Conservation (phyloP, 2,113 vertebrate genomes). For the Scalopus aquaticus region DNA sequence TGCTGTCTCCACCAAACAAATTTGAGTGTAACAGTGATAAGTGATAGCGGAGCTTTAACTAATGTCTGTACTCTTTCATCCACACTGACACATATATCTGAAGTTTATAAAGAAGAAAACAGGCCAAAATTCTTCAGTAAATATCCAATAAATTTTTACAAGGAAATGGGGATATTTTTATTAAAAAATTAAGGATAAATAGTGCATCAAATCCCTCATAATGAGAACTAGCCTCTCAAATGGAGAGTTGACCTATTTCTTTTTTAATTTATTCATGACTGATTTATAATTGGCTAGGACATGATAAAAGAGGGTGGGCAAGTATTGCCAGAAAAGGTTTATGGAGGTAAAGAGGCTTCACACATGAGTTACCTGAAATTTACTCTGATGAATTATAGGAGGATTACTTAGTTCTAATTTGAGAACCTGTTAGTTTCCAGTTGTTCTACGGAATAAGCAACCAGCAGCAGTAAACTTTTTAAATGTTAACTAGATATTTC, state of each 20-base stretch:
- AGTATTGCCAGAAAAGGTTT: neutral
- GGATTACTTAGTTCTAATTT: neutral
- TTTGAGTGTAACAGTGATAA: neutral
- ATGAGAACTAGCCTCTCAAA: too few relatives aligned
- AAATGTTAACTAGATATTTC: neutral
- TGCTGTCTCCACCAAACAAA: neutral
- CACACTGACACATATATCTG: neutral
- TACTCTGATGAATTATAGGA: neutral
- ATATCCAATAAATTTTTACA: neutral
- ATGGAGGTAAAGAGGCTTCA: neutral
- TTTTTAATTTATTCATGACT: too few relatives aligned
- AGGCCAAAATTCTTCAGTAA: neutral
- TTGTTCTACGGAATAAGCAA: neutral
- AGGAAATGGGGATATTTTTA: neutral
- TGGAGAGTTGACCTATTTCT: too few relatives aligned
- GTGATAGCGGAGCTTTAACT: neutral
- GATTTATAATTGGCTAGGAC: neutral
- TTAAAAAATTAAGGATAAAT: neutral
- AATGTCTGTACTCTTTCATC: neutral
- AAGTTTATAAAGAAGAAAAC: neutral
- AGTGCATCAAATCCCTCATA: neutral
- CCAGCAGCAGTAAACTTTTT: neutral
- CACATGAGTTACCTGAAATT: neutral
- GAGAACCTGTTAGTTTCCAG: neutral
- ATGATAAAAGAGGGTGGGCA: neutral